phyloP scores from a whole-genome alignment of 1,140 invertebrate genomes.

The Lepidurus couesii region DNA sequence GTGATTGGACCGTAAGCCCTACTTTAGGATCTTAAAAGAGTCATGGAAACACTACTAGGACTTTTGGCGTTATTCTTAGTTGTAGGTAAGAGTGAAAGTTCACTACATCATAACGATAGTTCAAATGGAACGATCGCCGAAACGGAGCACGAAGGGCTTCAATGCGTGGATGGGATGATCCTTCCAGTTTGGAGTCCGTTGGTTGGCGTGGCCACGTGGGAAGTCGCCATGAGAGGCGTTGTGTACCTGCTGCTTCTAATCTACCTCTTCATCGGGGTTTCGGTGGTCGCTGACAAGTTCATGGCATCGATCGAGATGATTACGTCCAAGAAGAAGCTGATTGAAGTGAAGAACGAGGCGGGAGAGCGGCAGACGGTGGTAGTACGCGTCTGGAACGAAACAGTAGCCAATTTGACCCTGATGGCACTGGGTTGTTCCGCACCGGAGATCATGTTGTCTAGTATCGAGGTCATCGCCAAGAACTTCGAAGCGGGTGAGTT shows the following conservation, averaged over 20 bases:
- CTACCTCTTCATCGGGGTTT: constrained; percentile 51
- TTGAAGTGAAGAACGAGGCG: constrained; percentile 47
- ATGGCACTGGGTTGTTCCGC: constrained; percentile 53
- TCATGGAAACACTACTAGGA: neutral
- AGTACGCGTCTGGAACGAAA: constrained; percentile 51
- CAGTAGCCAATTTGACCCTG: constrained; percentile 51
- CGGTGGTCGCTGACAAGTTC: constrained; percentile 51
- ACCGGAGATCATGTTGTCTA: constrained; percentile 50
- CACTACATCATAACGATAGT: neutral
- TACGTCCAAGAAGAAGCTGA: constrained; percentile 51
- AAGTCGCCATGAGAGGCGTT: constrained; percentile 30
- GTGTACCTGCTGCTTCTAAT: constrained; percentile 44
- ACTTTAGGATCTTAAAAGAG: neutral
- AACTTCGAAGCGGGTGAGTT: constrained; percentile 44
- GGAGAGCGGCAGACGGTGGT: constrained; percentile 46
- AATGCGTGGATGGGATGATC: constrained; percentile 30
- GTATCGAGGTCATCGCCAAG: constrained; percentile 47
- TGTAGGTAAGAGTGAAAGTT: neutral
- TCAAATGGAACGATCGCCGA: neutral
- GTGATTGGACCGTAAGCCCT: neutral
- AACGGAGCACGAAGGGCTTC: neutral
- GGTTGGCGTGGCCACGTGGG: constrained; percentile 24
- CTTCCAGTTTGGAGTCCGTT: constrained; percentile 32
- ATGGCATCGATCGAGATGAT: constrained; percentile 53
- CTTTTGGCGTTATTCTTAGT: neutral